phyloP scores from a whole-genome alignment of 2,797 vertebrate genomes.

The Tamandua tetradactyla region DNA sequence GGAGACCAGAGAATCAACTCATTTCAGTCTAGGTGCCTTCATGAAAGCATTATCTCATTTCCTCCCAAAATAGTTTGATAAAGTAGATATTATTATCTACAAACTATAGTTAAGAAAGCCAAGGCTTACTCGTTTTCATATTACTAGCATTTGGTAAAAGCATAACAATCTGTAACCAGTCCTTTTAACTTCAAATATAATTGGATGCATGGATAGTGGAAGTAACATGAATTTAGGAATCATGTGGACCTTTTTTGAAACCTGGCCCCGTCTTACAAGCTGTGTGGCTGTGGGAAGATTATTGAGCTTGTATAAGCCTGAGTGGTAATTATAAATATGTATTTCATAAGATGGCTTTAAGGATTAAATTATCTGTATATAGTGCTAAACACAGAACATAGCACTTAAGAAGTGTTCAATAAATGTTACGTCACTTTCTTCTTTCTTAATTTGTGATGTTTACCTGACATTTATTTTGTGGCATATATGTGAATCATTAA shows the following conservation, averaged over 20 bases:
- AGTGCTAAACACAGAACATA: not conserved
- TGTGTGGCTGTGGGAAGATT: not conserved
- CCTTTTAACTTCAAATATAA: slow-evolving; percentile 1
- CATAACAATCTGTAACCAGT: slow-evolving; percentile 7
- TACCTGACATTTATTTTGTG: slow-evolving; percentile 50
- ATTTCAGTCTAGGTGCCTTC: not conserved
- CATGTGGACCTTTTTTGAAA: not conserved
- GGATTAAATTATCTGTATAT: slow-evolving; percentile 25
- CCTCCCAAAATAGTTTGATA: not conserved
- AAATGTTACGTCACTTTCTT: slow-evolving; percentile 44
- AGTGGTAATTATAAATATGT: not conserved
- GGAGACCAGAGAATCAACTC: not conserved
- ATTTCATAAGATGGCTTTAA: not conserved
- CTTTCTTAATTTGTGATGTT: slow-evolving; percentile 40
- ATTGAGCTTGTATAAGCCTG: not conserved
- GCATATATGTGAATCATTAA: slow-evolving; percentile 29
- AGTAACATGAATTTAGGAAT: not conserved
- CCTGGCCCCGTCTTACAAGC: not conserved
- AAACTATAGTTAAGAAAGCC: not conserved
- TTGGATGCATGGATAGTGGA: not conserved
- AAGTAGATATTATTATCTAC: not conserved
- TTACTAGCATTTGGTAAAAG: not conserved
- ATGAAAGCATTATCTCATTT: not conserved
- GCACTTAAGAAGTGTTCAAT: not conserved
- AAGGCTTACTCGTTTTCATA: not conserved